Percentiles rank a stretch among this genome's conserved stretches.
Evolutionary conservation across 2,888 invertebrate genomes (phyloP).

Genomic region (Elmis aenea): DNA sequence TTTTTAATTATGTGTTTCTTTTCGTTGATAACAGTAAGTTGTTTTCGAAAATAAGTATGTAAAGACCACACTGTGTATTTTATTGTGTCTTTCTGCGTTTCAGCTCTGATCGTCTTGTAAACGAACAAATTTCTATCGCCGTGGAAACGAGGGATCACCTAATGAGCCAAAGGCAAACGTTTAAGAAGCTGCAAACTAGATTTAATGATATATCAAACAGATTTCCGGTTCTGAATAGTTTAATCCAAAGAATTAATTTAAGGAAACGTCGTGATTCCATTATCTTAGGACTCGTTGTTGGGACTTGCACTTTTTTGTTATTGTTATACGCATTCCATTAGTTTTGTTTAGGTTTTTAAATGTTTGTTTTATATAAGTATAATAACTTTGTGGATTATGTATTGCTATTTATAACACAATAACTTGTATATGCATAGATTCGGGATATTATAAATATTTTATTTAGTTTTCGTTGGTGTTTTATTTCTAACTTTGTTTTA

Average conservation of each 20-base stretch:
- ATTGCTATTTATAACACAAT: no score
- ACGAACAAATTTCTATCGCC: conserved; percentile 96
- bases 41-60: background rate
- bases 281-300: conserved; percentile 83
- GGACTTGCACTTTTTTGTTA: conserved; percentile 83
- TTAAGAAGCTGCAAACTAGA: conserved; percentile 86
- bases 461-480: no score
- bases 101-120: conserved; percentile 88
- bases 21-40: background rate
- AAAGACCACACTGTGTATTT: background rate
- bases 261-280: conserved; percentile 92
- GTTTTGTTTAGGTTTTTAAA: conserved; percentile 10
- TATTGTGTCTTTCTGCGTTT: conserved; percentile 30
- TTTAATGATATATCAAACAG: conserved; percentile 88
- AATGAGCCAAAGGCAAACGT: conserved; percentile 78
- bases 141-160: conserved; percentile 95
- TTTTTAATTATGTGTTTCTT: conserved; percentile 4
- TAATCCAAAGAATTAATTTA: conserved; percentile 89
- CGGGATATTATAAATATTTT: no score
- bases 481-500: no score
- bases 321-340: conserved; percentile 74
- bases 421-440: no score
- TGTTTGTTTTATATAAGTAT: no score
- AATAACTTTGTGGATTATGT: no score
- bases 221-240: conserved; percentile 79